Base-by-base conservation (phyloP, 2,888 invertebrate species). In the Ophion ellenae region DNA sequence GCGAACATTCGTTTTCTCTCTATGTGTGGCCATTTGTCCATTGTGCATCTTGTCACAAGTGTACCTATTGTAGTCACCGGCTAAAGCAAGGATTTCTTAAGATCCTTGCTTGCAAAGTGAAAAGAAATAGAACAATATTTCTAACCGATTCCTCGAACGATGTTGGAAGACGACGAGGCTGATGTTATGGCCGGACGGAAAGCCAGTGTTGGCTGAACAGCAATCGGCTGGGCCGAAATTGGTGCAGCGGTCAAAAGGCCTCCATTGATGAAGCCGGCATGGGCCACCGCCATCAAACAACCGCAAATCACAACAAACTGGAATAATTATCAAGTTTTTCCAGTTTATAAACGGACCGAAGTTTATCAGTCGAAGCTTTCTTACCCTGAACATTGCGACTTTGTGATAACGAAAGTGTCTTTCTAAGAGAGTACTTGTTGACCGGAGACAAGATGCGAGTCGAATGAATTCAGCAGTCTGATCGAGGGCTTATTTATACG, bases 281-380 rank as follows among this genome's bases (percentile, higher is more conserved):
- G 85, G 17, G 89, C 90, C 40, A 90, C 89, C 45, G 91, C 92
- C 90, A 92, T 78, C 84, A 92, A 86, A 83, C 90, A 91, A 69
- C 90, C 90, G 64, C 90, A 91, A 82, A 91, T 73, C 28, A 90
- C 87, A 85, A 91, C 81, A 59, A 88, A 81, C 91, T 91, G 84
- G 32, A 86, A 66, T 36, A 79, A 24, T 40, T 32, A 17, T 14
- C 45, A 69, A 10, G 4, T 36, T 17, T 32, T 36, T 36, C 9
- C 3, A 17, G 1, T 24, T 61, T 2, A 24, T 5, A 69, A 40
- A 40, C 36, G 10, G 0, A 40, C 40, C 5, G 7, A 36, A 10
- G n/a, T 40, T 69, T 40, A 40, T 69, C 36, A 40, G 2, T 69
- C 20, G 36, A 40, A 40, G 20, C 14, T 40, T n/a, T 20, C 74